Conservation (phyloP, 2,113 vertebrate species). For the Phylloscopus trochilus region DNA sequence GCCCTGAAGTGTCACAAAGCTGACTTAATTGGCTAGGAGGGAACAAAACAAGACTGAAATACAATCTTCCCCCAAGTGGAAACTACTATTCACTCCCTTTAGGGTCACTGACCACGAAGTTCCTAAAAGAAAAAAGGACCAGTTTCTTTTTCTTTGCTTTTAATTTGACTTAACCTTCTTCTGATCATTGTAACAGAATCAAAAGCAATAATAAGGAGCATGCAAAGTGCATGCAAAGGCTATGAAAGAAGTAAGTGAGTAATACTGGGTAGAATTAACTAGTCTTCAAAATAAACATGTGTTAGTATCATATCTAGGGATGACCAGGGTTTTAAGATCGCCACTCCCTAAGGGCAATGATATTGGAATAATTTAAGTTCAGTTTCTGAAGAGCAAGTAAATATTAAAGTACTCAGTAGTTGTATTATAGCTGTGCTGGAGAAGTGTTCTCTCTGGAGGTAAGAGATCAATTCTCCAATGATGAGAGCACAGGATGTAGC, state of each 20-base stretch:
- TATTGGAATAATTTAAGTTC: conserved; percentile 19
- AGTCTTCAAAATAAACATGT: not conserved
- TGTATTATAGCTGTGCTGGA: conserved; percentile 25
- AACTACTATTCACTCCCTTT: conserved; percentile 22
- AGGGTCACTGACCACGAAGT: conserved; percentile 37
- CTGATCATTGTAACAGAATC: not conserved
- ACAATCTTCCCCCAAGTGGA: conserved; percentile 36
- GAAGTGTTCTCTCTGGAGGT: conserved; percentile 21
- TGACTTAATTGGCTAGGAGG: conserved; percentile 40
- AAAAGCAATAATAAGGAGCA: not conserved
- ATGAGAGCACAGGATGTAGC: conserved; percentile 32
- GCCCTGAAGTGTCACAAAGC: conserved; percentile 18
- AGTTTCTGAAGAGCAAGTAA: conserved; percentile 36
- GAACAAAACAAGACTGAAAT: conserved; percentile 49
- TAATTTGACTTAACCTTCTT: not conserved
- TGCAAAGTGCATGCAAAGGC: not conserved
- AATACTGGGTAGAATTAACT: not conserved
- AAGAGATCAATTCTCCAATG: conserved; percentile 50
- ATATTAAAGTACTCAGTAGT: conserved; percentile 32
- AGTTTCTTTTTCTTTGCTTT: conserved; percentile 20
- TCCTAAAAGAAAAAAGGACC: not conserved
- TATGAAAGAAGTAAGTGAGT: not conserved
- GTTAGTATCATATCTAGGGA: not conserved
- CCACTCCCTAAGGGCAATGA: not conserved
- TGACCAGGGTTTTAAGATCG: not conserved